Evolutionary conservation across 2,113 vertebrate species (phyloP).

Genomic region (Melanocharis versteri): DNA sequence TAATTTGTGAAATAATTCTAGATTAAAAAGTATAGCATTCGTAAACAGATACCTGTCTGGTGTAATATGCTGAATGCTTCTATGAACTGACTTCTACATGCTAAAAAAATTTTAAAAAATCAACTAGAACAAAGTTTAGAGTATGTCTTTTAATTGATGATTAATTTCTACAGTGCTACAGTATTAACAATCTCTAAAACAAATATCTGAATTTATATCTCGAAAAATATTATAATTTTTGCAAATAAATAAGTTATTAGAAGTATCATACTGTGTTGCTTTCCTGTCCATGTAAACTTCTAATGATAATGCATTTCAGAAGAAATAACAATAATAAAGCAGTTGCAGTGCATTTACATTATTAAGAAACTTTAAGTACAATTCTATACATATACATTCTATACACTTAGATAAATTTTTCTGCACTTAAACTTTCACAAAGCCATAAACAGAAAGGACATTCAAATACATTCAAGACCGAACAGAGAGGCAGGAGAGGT

Average conservation of each 20-base stretch:
- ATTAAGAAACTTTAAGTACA: background rate
- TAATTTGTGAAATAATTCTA: background rate
- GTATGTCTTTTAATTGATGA: conserved; percentile 26
- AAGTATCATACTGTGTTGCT: background rate
- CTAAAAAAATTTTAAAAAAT: background rate
- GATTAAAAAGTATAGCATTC: background rate
- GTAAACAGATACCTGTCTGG: background rate
- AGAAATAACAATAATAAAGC: conserved; percentile 15
- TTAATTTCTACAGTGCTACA: conserved; percentile 28
- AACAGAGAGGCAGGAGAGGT: background rate
- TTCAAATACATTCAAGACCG: background rate
- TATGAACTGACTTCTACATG: background rate
- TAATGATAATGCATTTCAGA: background rate
- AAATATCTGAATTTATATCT: background rate
- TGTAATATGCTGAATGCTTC: background rate
- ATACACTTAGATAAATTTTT: background rate
- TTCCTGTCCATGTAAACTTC: background rate
- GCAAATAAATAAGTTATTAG: conserved; percentile 31
- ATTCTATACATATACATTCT: background rate
- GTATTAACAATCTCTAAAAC: background rate
- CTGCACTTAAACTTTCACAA: conserved; percentile 17
- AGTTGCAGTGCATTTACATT: background rate
- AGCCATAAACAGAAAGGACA: background rate
- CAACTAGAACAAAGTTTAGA: conserved; percentile 6
- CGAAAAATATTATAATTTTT: background rate